A percentile compares a stretch with the other conserved stretches of the same genome.
Conservation (phyloP, 2,888 invertebrate species). For the Chesias legatella region DNA sequence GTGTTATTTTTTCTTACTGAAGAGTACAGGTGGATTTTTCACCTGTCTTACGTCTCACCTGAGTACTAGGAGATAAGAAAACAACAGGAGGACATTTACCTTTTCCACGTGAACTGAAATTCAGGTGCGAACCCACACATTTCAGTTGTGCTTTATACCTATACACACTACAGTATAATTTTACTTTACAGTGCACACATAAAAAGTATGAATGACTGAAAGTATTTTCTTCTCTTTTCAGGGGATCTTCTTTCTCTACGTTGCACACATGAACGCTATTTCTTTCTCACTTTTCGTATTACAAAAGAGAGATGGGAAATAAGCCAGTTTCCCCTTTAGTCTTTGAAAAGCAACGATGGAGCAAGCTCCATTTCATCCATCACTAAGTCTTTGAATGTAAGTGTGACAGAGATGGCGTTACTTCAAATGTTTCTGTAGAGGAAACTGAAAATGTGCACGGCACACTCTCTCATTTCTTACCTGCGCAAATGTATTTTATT, state of each 20-base stretch:
- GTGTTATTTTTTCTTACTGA: conserved; percentile 14
- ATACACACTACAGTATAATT: neutral
- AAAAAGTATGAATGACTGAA: neutral
- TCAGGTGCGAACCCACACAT: conserved; percentile 48
- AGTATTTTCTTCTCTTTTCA: too few species aligned
- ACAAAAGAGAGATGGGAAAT: too few species aligned
- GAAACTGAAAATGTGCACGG: too few species aligned
- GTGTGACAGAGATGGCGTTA: too few species aligned
- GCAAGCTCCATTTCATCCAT: too few species aligned
- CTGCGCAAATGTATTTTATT: conserved; percentile 2
- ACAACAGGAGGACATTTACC: conserved; percentile 42
- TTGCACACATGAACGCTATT: neutral
- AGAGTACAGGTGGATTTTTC: conserved; percentile 59
- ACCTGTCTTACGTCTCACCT: conserved; percentile 73
- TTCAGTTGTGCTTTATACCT: neutral
- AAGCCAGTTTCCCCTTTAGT: too few species aligned
- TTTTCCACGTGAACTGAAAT: conserved; percentile 47
- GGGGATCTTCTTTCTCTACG: neutral
- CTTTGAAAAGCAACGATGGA: too few species aligned
- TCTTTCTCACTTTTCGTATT: too few species aligned
- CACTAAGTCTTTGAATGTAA: too few species aligned
- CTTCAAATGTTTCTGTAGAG: too few species aligned
- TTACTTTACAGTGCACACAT: too few species aligned
- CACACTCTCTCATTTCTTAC: conserved; percentile 1
- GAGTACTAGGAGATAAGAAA: conserved; percentile 60